Conservation (phyloP, 2,797 vertebrate genomes). For the Pelochelys cantorii region DNA sequence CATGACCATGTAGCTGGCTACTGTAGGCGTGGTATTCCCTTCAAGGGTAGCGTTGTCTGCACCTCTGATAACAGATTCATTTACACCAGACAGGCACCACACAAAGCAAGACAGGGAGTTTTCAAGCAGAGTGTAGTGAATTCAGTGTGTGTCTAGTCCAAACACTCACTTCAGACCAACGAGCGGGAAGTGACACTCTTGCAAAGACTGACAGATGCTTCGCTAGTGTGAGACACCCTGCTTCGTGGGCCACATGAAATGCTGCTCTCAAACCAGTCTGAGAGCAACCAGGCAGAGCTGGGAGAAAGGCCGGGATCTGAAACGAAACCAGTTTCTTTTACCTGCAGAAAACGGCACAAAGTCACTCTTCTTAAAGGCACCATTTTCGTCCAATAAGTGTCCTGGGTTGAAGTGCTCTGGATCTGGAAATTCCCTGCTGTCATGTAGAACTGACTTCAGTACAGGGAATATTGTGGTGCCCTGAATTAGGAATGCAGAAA, state of each 20-base stretch:
- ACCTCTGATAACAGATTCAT: background rate
- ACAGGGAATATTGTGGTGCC: slow-evolving; percentile 63
- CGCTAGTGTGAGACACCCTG: background rate
- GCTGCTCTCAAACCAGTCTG: background rate
- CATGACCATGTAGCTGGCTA: too few relatives aligned
- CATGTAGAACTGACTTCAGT: slow-evolving; percentile 58
- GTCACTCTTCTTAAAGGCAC: slow-evolving; percentile 38
- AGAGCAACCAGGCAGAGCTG: too few relatives aligned
- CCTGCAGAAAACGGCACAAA: slow-evolving; percentile 23
- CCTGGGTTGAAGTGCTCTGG: slow-evolving; percentile 68
- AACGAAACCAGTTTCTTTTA: background rate
- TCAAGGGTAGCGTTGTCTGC: too few relatives aligned
- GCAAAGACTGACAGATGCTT: background rate
- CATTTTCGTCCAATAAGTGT: slow-evolving; percentile 71
- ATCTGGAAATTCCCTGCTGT: slow-evolving; percentile 63
- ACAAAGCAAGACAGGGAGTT: background rate
- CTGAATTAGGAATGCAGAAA: slow-evolving; percentile 2
- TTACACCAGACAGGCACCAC: background rate
- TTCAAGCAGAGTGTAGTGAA: background rate
- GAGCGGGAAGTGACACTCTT: too few relatives aligned
- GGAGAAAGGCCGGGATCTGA: background rate
- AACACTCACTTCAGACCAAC: too few relatives aligned
- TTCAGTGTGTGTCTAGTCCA: too few relatives aligned
- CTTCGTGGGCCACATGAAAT: background rate
- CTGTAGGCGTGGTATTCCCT: too few relatives aligned